Percentiles rank a stretch among this genome's conserved stretches.
Conservation (phyloP, 2,113 vertebrate genomes). For the Blennius ocellaris region DNA sequence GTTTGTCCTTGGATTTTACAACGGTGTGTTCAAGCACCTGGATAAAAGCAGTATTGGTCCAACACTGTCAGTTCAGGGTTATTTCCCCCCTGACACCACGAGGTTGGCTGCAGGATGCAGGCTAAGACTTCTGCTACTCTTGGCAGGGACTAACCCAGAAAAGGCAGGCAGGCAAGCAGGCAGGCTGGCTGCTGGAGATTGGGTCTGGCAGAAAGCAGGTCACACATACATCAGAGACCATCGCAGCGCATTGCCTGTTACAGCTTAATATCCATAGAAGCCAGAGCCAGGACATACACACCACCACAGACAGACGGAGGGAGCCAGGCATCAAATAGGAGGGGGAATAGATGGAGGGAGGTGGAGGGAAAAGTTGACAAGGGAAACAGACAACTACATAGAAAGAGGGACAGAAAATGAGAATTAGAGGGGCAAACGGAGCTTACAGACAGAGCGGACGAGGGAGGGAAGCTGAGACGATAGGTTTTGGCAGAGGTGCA, state of each 20-base stretch:
- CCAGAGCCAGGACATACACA: constrained; percentile 61
- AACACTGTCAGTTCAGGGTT: constrained; percentile 35
- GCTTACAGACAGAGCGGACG: not conserved
- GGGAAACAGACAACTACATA: constrained; percentile 24
- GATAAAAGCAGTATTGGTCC: constrained; percentile 40
- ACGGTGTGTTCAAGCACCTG: constrained; percentile 26
- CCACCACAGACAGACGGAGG: constrained; percentile 43
- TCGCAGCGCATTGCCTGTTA: constrained; percentile 61
- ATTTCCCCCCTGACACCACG: constrained; percentile 14
- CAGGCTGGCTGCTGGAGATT: constrained; percentile 64
- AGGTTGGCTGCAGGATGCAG: constrained; percentile 53
- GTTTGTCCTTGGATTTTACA: constrained; percentile 16
- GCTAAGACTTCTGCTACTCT: constrained; percentile 50
- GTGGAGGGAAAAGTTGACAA: constrained; percentile 32
- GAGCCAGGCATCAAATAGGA: constrained; percentile 13
- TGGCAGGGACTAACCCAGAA: constrained; percentile 77
- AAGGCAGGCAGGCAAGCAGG: constrained; percentile 44
- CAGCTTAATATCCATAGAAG: constrained; percentile 72
- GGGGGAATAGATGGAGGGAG: constrained; percentile 6
- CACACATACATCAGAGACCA: constrained; percentile 80
- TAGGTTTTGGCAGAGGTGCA: constrained; percentile 53
- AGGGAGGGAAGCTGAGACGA: constrained; percentile 40
- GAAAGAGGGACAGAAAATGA: constrained; percentile 19
- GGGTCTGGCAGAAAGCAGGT: constrained; percentile 78
- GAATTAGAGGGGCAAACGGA: constrained; percentile 32